phyloP scores from a whole-genome alignment of 2,113 vertebrate genomes.

The Hymenochirus boettgeri region DNA sequence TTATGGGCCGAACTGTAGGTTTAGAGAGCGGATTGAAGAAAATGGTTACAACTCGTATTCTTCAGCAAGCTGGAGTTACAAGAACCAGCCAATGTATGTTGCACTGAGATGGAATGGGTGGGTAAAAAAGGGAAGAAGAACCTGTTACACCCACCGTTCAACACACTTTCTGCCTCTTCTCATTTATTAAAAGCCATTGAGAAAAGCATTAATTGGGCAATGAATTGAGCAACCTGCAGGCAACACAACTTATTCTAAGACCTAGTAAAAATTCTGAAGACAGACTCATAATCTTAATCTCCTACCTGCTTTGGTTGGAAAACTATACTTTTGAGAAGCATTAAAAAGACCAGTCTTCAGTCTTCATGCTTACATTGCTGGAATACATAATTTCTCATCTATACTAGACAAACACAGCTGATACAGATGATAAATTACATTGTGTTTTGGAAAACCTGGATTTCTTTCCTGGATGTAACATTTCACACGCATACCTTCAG shows the following conservation, averaged over 20 bases:
- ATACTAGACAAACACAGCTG: too few relatives aligned
- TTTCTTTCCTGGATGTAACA: too few relatives aligned
- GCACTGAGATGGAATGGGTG: conserved; percentile 75
- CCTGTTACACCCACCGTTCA: conserved; percentile 75
- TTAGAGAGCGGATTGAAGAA: conserved; percentile 87
- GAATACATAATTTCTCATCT: too few relatives aligned
- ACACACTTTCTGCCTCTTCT: conserved; percentile 90
- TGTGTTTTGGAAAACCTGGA: too few relatives aligned
- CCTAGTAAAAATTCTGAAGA: too few relatives aligned
- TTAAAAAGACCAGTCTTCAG: too few relatives aligned
- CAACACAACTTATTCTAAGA: background rate
- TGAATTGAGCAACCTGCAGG: background rate
- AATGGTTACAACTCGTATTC: conserved; percentile 92
- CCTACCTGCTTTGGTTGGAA: too few relatives aligned
- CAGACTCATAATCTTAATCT: too few relatives aligned
- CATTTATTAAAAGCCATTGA: conserved; percentile 50
- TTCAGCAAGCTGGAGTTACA: conserved; percentile 76
- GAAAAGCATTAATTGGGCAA: background rate
- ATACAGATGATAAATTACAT: too few relatives aligned
- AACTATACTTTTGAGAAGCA: too few relatives aligned
- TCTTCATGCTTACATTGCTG: too few relatives aligned
- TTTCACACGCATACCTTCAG: too few relatives aligned
- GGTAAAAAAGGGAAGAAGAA: conserved; percentile 69
- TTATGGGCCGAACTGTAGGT: conserved; percentile 83
- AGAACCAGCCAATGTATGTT: conserved; percentile 83